Evolutionary conservation across 2,113 vertebrate species (phyloP).

Genomic region (Mus spicilegus): DNA sequence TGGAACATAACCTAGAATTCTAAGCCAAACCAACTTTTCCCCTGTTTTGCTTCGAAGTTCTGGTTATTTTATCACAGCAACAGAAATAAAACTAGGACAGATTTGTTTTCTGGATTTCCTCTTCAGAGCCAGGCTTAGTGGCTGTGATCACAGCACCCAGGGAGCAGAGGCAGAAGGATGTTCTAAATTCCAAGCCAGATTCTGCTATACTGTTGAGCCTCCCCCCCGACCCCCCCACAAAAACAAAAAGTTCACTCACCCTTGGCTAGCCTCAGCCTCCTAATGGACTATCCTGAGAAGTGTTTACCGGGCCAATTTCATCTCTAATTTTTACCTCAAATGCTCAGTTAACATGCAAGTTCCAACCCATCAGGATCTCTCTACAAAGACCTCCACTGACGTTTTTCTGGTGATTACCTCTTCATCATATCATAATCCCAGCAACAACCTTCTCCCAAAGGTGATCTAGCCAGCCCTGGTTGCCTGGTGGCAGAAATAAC

Average conservation of each 20-base stretch:
- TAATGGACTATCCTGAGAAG: neutral
- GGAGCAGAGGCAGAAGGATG: neutral
- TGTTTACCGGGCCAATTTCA: neutral
- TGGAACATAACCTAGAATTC: neutral
- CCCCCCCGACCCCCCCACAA: neutral
- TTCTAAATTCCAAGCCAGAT: neutral
- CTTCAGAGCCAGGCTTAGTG: neutral
- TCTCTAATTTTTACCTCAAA: neutral
- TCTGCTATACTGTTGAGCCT: neutral
- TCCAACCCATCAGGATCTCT: neutral
- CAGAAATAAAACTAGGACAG: neutral
- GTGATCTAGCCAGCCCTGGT: neutral
- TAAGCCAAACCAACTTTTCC: neutral
- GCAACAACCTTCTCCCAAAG: neutral
- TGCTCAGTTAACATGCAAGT: neutral
- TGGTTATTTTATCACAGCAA: neutral
- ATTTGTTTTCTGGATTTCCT: constrained; percentile 12
- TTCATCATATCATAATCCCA: neutral
- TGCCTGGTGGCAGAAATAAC: neutral
- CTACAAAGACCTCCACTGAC: neutral
- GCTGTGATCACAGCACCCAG: neutral
- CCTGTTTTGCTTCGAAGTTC: too few relatives aligned
- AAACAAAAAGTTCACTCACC: neutral
- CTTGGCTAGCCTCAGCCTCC: neutral
- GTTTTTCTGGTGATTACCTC: neutral